Evolutionary conservation across 2,888 invertebrate species (phyloP).

Genomic region (Hipparchia semele): DNA sequence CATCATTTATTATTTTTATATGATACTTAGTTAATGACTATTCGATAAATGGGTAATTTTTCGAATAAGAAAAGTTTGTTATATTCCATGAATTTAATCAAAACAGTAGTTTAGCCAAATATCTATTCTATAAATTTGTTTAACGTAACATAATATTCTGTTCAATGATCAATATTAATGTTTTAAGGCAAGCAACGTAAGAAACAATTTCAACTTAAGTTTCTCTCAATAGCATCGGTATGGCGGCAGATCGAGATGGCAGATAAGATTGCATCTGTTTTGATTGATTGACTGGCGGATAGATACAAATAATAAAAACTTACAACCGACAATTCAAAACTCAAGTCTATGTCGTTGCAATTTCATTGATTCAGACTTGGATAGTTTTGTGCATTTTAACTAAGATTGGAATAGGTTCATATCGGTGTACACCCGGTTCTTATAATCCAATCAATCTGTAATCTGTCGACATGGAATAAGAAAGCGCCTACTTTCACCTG

Average conservation of each 20-base stretch:
- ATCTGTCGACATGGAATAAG: too few species aligned
- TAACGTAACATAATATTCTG: not conserved
- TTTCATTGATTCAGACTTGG: not conserved
- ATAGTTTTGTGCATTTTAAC: not conserved
- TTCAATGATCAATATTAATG: slow-evolving; percentile 8
- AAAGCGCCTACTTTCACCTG: too few species aligned
- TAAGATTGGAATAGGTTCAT: too few species aligned
- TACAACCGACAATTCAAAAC: slow-evolving; percentile 2
- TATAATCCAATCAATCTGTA: too few species aligned
- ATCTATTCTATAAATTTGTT: too few species aligned
- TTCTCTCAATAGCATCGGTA: slow-evolving; percentile 8
- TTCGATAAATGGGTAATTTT: too few species aligned
- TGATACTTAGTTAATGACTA: too few species aligned
- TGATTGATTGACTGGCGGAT: slow-evolving; percentile 35
- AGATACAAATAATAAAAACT: slow-evolving; percentile 15
- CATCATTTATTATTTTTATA: too few species aligned
- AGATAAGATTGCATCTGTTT: slow-evolving; percentile 34
- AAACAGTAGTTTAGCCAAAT: too few species aligned
- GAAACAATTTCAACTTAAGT: not conserved
- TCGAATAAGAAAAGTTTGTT: too few species aligned
- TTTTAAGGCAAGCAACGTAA: not conserved
- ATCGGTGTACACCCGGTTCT: too few species aligned
- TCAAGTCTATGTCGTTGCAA: not conserved
- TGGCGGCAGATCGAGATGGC: slow-evolving; percentile 23
- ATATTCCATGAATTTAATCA: too few species aligned